Percentiles rank a stretch among this genome's conserved stretches.
phyloP scores from a whole-genome alignment of 2,888 invertebrate species.

The Anodontia alba region DNA sequence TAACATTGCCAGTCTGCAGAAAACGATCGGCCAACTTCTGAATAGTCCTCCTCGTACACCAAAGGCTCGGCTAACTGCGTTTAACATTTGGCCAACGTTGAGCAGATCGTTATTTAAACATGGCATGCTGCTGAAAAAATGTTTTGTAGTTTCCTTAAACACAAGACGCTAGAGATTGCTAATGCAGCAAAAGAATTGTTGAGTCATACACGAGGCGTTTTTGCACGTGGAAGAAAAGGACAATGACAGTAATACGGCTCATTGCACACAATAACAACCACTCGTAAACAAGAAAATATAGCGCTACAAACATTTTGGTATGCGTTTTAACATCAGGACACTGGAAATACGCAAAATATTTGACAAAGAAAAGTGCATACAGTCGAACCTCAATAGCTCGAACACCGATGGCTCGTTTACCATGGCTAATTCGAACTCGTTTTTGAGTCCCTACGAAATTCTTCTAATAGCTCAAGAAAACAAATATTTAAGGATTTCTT shows the following conservation, averaged over 20 bases:
- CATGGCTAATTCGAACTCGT: too few species aligned
- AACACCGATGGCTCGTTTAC: too few species aligned
- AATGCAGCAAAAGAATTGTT: background rate
- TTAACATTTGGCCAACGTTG: background rate
- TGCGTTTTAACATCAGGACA: background rate
- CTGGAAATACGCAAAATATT: background rate
- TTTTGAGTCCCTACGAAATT: too few species aligned
- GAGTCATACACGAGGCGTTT: background rate
- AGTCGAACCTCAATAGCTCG: too few species aligned
- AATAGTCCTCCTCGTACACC: background rate
- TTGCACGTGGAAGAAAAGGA: background rate
- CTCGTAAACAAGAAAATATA: background rate
- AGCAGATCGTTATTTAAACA: background rate
- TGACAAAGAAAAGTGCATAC: background rate
- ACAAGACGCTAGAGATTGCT: background rate
- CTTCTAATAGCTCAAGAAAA: too few species aligned
- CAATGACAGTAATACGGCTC: background rate
- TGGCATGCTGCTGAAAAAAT: too few species aligned
- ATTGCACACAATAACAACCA: background rate
- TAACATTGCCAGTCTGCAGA: background rate
- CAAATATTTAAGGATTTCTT: too few species aligned
- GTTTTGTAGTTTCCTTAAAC: background rate
- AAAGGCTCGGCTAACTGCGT: background rate
- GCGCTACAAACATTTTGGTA: background rate
- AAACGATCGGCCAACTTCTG: constrained; percentile 1